phyloP scores from a whole-genome alignment of 92 coral and sea anemone genomes.

The Metridium senile region DNA sequence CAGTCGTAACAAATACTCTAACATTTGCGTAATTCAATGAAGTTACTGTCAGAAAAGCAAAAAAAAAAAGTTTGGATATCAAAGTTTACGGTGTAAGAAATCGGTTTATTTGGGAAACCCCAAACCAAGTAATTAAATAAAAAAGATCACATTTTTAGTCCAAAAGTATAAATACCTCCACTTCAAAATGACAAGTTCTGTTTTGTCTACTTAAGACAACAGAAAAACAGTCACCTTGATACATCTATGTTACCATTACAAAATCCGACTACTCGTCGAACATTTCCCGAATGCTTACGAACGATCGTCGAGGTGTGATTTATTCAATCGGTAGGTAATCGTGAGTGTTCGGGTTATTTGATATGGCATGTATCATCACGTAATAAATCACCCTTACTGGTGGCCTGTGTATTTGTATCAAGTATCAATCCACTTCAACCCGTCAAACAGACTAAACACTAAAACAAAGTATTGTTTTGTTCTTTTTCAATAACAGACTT shows the following conservation, averaged over 20 bases:
- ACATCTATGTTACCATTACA: neutral
- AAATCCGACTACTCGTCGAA: neutral
- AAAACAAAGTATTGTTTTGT: conserved; percentile 9
- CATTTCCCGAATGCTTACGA: neutral
- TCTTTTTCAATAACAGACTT: neutral
- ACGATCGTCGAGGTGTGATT: neutral
- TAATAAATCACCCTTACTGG: neutral
- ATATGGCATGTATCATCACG: conserved; percentile 2
- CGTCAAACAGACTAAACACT: conserved; percentile 15
- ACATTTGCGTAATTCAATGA: too few species aligned
- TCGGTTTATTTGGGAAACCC: too few species aligned
- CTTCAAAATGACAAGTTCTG: neutral
- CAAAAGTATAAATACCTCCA: too few species aligned
- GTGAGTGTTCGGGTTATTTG: neutral
- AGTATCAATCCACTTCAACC: conserved; percentile 12
- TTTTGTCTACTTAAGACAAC: neutral
- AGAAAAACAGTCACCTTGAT: neutral
- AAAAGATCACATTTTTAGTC: too few species aligned
- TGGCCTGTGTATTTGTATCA: conserved; percentile 10
- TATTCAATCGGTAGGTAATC: neutral
- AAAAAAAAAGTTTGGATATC: too few species aligned
- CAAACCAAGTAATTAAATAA: too few species aligned
- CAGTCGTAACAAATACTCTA: too few species aligned
- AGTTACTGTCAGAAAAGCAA: too few species aligned
- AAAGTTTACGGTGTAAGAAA: too few species aligned